A percentile compares a stretch with the other conserved stretches of the same genome.
phyloP scores from a whole-genome alignment of 2,888 invertebrate species.

The Drosophila eohydei region DNA sequence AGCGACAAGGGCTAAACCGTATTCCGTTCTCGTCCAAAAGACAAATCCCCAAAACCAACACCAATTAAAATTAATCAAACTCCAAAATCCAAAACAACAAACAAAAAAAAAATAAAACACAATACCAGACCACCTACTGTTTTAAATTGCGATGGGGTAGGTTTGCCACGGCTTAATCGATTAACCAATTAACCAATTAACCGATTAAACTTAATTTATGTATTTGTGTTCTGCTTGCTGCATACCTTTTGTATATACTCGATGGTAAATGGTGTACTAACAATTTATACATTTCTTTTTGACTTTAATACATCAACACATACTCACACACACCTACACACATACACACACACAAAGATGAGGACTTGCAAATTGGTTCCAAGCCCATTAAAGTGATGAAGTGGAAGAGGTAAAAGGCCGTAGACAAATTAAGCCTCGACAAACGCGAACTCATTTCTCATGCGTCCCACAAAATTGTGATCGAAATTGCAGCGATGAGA shows the following conservation, averaged over 20 bases:
- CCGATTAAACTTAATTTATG: slow-evolving; percentile 26
- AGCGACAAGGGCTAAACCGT: slow-evolving; percentile 85
- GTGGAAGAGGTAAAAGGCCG: slow-evolving; percentile 81
- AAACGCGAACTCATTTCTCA: slow-evolving; percentile 20
- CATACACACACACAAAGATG: slow-evolving; percentile 65
- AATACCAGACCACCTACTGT: slow-evolving; percentile 28
- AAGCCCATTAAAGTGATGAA: slow-evolving; percentile 82
- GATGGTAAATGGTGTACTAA: slow-evolving; percentile 62
- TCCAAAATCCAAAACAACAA: slow-evolving; percentile 19
- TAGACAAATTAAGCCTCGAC: slow-evolving; percentile 9
- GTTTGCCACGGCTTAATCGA: slow-evolving; percentile 48
- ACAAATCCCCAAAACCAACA: background rate
- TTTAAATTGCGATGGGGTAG: slow-evolving; percentile 54
- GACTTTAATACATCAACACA: slow-evolving; percentile 32
- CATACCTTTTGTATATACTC: slow-evolving; percentile 26
- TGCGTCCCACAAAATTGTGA: slow-evolving; percentile 7
- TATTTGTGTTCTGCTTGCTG: slow-evolving; percentile 21
- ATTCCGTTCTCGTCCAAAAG: slow-evolving; percentile 79
- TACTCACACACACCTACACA: slow-evolving; percentile 25
- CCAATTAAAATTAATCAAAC: slow-evolving; percentile 22
- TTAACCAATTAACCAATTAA: slow-evolving; percentile 21
- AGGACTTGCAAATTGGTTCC: slow-evolving; percentile 82
- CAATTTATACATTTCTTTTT: slow-evolving; percentile 60
- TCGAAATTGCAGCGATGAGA: slow-evolving; percentile 1
- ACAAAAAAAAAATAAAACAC: slow-evolving; percentile 19